Evolutionary conservation across 2,113 vertebrate genomes (phyloP).

Genomic region (Tautogolabrus adspersus): DNA sequence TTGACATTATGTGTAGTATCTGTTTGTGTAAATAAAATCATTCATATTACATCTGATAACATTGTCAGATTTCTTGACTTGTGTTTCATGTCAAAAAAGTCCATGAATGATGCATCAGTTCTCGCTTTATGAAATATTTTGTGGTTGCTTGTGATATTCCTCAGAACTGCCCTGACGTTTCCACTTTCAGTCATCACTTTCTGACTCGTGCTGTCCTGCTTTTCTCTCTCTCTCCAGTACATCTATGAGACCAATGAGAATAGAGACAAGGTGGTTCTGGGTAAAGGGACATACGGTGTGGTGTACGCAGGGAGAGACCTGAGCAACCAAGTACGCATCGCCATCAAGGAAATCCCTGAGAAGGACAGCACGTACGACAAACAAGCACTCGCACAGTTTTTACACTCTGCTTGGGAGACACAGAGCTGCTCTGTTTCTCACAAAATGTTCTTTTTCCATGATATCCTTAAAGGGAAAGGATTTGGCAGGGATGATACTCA

Average conservation of each 20-base stretch:
- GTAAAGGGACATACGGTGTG: conserved; percentile 91
- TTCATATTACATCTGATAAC: not conserved
- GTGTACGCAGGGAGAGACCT: conserved; percentile 91
- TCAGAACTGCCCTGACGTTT: not conserved
- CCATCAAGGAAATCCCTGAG: conserved; percentile 96
- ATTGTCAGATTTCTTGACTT: too few species aligned
- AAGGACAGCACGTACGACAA: conserved; percentile 88
- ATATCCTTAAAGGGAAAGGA: conserved; percentile 6
- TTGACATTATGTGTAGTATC: not conserved
- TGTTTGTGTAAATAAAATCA: not conserved
- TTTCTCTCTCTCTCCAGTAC: conserved; percentile 76
- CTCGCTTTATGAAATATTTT: not conserved
- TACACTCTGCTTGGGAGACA: not conserved
- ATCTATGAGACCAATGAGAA: conserved; percentile 88
- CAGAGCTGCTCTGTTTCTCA: conserved; percentile 9
- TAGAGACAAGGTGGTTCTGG: conserved; percentile 88
- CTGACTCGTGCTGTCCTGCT: not conserved
- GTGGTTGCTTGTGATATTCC: conserved; percentile 26
- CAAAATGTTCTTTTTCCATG: conserved; percentile 11
- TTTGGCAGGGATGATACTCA: conserved; percentile 26
- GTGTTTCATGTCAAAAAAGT: not conserved
- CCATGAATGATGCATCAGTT: conserved; percentile 3
- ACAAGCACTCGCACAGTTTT: not conserved
- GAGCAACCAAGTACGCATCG: conserved; percentile 91
- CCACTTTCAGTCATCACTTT: not conserved